These are phyloP conservation scores for Tachystola acroxantha DNA, from an alignment of 2,888 invertebrate genomes.

Conservation along the genomic window DNA sequence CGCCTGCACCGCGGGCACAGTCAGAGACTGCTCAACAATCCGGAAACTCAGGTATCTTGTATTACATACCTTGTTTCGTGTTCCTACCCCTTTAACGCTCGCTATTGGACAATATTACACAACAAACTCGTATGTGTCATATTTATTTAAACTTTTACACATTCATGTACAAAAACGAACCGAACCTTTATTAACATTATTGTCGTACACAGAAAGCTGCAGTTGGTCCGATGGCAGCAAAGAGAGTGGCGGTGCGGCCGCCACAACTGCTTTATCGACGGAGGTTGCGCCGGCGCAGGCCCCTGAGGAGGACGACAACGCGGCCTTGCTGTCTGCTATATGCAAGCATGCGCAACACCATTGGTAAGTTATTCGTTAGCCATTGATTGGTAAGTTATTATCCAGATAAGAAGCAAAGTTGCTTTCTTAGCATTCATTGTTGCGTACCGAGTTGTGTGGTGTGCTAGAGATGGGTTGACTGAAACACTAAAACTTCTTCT, in stretches of 20 bases:
- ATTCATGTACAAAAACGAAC: too few relatives aligned
- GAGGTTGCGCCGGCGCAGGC: conserved; percentile 26
- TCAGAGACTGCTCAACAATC: conserved; percentile 50
- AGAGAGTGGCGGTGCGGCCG: conserved; percentile 37
- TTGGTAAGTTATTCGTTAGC: conserved; percentile 25
- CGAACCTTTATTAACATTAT: too few relatives aligned
- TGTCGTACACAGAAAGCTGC: conserved; percentile 17
- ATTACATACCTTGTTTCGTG: neutral
- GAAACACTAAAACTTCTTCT: too few relatives aligned
- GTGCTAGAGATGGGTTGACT: too few relatives aligned
- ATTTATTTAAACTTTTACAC: too few relatives aligned
- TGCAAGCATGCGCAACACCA: conserved; percentile 49
- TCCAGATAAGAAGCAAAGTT: neutral
- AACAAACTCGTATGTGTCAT: too few relatives aligned
- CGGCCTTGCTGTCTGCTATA: conserved; percentile 51
- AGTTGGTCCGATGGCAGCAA: conserved; percentile 67
- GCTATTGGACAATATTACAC: too few relatives aligned
- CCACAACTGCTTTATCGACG: conserved; percentile 20
- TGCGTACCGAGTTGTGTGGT: too few relatives aligned
- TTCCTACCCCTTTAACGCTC: too few relatives aligned
- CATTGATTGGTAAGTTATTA: too few relatives aligned
- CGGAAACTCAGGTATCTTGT: conserved; percentile 46
- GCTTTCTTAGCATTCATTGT: neutral
- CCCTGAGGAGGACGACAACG: conserved; percentile 54
- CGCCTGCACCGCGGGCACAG: conserved; percentile 55